phyloP scores from a whole-genome alignment of 2,797 vertebrate genomes.

The Muscicapa striata region DNA sequence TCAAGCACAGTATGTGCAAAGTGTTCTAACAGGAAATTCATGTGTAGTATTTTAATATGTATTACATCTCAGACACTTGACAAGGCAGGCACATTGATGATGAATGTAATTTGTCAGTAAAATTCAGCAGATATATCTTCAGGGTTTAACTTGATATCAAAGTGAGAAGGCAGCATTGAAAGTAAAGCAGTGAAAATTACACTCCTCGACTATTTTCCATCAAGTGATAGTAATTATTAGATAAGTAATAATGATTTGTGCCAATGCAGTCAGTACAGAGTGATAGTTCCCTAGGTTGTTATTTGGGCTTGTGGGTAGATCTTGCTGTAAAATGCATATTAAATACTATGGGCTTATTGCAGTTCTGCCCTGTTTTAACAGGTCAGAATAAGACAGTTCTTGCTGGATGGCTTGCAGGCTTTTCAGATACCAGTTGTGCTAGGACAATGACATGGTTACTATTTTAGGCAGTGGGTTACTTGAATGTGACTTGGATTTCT shows the following conservation, averaged over 20 bases:
- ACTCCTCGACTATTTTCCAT: slow-evolving; percentile 38
- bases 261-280: slow-evolving; percentile 43
- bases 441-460: slow-evolving; percentile 56
- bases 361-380: slow-evolving; percentile 69
- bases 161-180: slow-evolving; percentile 12
- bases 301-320: slow-evolving; percentile 57
- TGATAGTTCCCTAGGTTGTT: slow-evolving; percentile 57
- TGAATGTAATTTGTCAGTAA: slow-evolving; percentile 52
- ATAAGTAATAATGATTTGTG: slow-evolving; percentile 67
- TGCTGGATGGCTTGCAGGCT: slow-evolving; percentile 61
- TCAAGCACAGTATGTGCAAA: background rate
- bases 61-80: slow-evolving; percentile 33
- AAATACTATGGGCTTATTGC: slow-evolving; percentile 58
- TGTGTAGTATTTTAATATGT: slow-evolving; percentile 15
- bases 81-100: slow-evolving; percentile 35
- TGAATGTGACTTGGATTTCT: slow-evolving; percentile 71
- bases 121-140: slow-evolving; percentile 36
- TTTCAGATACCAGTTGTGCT: slow-evolving; percentile 60
- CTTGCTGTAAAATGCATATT: slow-evolving; percentile 51
- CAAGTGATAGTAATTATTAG: slow-evolving; percentile 57
- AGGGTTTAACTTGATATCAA: slow-evolving; percentile 28
- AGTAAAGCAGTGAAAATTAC: slow-evolving; percentile 29
- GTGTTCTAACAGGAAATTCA: slow-evolving; percentile 29
- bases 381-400: slow-evolving; percentile 65
- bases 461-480: slow-evolving; percentile 51